These are phyloP conservation scores for Periophthalmodon schlosseri DNA, from an alignment of 2,113 vertebrate genomes.

Conservation along the genomic window DNA sequence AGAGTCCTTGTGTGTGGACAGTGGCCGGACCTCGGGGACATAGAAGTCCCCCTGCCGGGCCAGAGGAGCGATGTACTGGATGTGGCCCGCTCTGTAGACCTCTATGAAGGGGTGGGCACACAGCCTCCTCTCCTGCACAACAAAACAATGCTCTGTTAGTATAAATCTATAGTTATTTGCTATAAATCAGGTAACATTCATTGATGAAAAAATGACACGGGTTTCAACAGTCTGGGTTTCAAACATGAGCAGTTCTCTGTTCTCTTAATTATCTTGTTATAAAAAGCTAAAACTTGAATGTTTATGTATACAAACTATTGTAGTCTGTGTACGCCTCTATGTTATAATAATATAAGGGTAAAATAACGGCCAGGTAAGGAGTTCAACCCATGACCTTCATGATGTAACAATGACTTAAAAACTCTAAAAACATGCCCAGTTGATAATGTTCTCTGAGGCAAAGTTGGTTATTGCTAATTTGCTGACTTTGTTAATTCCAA, in stretches of 20 bases:
- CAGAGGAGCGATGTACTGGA: conserved; percentile 88
- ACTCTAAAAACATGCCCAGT: too few species aligned
- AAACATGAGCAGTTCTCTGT: background rate
- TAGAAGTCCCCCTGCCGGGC: conserved; percentile 93
- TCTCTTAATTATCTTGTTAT: background rate
- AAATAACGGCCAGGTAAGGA: too few species aligned
- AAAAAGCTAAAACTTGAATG: too few species aligned
- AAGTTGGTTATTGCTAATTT: too few species aligned
- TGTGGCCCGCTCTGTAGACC: conserved; percentile 86
- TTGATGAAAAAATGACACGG: background rate
- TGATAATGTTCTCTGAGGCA: too few species aligned
- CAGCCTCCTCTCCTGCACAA: conserved; percentile 84
- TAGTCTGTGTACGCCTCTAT: background rate
- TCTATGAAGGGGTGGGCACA: conserved; percentile 90
- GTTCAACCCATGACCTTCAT: too few species aligned
- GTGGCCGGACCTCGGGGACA: conserved; percentile 86
- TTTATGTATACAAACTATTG: too few species aligned
- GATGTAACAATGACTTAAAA: too few species aligned
- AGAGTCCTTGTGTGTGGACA: conserved; percentile 65
- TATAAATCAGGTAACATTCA: background rate
- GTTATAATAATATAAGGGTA: background rate
- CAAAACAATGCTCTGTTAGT: background rate
- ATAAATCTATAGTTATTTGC: background rate
- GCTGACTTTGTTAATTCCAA: too few species aligned
- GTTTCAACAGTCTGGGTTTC: background rate